These are phyloP conservation scores for Chaetophractus vellerosus DNA, from an alignment of 2,797 vertebrate species.

Conservation along the genomic window DNA sequence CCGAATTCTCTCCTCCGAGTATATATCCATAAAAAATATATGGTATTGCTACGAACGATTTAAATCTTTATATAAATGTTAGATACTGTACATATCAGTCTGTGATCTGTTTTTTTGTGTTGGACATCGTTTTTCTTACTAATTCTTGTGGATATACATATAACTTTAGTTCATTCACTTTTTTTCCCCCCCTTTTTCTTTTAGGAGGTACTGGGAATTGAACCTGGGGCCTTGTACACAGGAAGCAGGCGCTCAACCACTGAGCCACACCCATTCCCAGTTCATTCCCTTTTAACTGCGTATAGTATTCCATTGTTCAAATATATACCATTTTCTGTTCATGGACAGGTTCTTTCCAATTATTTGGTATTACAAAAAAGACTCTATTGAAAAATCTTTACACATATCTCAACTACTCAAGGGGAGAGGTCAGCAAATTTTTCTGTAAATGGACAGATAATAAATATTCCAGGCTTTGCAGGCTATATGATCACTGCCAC, in stretches of 20 bases:
- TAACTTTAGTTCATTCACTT: too few relatives aligned
- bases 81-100: neutral
- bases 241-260: too few relatives aligned
- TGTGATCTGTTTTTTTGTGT: neutral
- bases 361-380: slow-evolving; percentile 54
- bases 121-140: slow-evolving; percentile 1
- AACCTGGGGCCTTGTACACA: too few relatives aligned
- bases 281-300: neutral
- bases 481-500: neutral
- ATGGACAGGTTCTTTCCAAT: neutral
- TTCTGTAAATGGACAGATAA: neutral
- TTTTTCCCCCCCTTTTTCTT: too few relatives aligned
- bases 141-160: neutral
- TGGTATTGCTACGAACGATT: neutral
- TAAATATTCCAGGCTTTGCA: neutral
- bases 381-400: neutral
- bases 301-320: neutral
- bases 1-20: neutral
- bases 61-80: slow-evolving; percentile 28
- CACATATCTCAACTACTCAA: neutral
- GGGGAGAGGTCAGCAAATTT: neutral
- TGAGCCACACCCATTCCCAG: neutral
- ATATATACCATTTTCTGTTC: neutral
- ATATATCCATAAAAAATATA: neutral
- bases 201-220: too few relatives aligned